Evolutionary conservation across 2,888 invertebrate genomes (phyloP).

Genomic region (Melanophora roralis): DNA sequence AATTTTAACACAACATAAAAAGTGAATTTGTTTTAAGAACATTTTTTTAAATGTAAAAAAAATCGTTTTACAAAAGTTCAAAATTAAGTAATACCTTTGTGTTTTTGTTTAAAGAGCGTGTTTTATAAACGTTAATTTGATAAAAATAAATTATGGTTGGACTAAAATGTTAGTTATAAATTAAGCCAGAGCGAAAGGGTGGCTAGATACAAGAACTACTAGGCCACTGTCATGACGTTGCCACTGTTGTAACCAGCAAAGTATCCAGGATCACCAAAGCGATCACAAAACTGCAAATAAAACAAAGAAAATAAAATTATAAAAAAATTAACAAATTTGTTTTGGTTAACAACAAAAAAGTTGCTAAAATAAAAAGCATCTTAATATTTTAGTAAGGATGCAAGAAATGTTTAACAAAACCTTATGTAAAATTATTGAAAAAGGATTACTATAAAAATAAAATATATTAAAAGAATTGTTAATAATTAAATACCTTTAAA

Average conservation of each 20-base stretch:
- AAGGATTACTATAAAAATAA: too few relatives aligned
- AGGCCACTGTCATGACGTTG: constrained; percentile 75
- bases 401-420: too few relatives aligned
- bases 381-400: too few relatives aligned
- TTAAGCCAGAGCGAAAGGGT: neutral
- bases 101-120: constrained; percentile 29
- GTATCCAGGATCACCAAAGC: constrained; percentile 75
- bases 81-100: constrained; percentile 10
- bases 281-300: constrained; percentile 73
- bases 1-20: constrained; percentile 1
- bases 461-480: too few relatives aligned
- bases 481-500: too few relatives aligned
- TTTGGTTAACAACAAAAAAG: neutral
- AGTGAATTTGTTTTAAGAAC: neutral
- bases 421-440: too few relatives aligned
- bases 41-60: neutral
- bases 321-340: constrained; percentile 17
- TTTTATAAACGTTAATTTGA: constrained; percentile 6
- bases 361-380: too few relatives aligned
- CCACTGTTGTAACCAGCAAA: constrained; percentile 72
- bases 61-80: neutral
- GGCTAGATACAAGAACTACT: constrained; percentile 44
- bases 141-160: constrained; percentile 2
- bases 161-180: neutral
- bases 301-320: constrained; percentile 48